Conservation (phyloP, 2,113 vertebrate species). For the Suncus etruscus region DNA sequence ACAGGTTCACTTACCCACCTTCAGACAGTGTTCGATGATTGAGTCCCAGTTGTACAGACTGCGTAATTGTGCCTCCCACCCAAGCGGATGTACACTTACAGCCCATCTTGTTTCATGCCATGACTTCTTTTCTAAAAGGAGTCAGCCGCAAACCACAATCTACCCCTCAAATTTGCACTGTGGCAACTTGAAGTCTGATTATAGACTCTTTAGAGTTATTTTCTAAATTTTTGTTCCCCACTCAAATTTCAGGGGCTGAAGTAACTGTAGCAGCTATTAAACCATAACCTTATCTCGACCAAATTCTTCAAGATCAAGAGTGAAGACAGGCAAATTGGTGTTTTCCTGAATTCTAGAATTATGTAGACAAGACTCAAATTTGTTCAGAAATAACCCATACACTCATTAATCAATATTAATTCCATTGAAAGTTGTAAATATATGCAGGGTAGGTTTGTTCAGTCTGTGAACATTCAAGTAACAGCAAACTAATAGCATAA, state of each 20-base stretch:
- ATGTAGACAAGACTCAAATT: background rate
- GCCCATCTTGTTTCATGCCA: background rate
- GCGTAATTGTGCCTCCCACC: background rate
- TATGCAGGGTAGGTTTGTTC: background rate
- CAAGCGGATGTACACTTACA: background rate
- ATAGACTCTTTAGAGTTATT: background rate
- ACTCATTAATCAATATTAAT: background rate
- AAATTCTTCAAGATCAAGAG: background rate
- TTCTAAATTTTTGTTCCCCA: background rate
- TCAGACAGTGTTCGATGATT: background rate
- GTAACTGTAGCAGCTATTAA: background rate
- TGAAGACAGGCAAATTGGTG: background rate
- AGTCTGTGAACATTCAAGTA: background rate
- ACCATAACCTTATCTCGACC: background rate
- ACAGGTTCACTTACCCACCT: background rate
- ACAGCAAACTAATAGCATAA: background rate
- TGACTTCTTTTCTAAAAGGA: background rate
- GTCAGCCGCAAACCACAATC: background rate
- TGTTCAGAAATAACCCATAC: constrained; percentile 6
- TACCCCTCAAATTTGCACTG: background rate
- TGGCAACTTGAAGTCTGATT: background rate
- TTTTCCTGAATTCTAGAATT: constrained; percentile 45
- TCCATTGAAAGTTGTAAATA: background rate
- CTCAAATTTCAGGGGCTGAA: background rate
- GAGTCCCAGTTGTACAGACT: background rate